phyloP scores from a whole-genome alignment of 2,797 vertebrate species.

The Urocyon cinereoargenteus region DNA sequence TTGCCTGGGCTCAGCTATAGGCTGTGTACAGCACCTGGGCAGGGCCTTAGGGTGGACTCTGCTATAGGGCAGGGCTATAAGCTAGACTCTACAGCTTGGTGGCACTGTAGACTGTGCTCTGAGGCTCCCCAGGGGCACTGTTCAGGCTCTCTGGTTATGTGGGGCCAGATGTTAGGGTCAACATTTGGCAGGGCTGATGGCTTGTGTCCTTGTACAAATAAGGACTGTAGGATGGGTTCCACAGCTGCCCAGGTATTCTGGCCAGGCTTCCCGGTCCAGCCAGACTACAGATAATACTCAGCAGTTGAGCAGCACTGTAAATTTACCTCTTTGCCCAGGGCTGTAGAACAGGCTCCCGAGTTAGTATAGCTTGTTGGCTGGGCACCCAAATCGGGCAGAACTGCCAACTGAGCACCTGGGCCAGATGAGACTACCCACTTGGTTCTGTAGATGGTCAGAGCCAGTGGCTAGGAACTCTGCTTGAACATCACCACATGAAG shows the following conservation, averaged over 20 bases:
- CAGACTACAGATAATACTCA: not conserved
- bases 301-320: not conserved
- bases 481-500: not conserved
- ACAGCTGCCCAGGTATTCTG: not conserved
- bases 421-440: not conserved
- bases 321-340: not conserved
- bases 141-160: not conserved
- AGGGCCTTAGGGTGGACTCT: not conserved
- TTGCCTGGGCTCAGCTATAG: not conserved
- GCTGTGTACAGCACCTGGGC: not conserved
- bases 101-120: not conserved
- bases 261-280: not conserved
- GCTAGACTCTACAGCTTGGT: not conserved
- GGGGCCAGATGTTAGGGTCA: not conserved
- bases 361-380: not conserved
- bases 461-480: not conserved
- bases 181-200: not conserved
- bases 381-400: not conserved
- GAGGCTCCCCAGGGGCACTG: not conserved
- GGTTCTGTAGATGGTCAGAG: not conserved
- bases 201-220: not conserved
- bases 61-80: not conserved
- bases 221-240: not conserved
- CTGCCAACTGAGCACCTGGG: not conserved
- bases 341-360: not conserved